Evolutionary conservation across 1,140 invertebrate genomes (phyloP).

Genomic region (Limonius californicus): DNA sequence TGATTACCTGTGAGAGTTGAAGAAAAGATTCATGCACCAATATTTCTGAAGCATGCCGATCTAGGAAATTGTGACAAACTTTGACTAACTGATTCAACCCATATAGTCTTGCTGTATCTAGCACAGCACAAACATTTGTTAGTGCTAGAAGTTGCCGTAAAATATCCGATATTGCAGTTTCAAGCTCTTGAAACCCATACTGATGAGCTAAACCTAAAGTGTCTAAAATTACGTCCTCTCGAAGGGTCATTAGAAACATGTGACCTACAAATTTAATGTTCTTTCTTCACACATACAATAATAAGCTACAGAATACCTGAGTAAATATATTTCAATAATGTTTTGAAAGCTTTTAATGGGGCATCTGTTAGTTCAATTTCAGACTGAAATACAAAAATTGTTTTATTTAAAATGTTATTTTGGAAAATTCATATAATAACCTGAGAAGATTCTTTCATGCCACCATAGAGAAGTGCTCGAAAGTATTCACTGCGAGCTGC

Average conservation of each 20-base stretch:
- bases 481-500: conserved; percentile 95
- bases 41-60: conserved; percentile 81
- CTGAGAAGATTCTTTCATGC: conserved; percentile 82
- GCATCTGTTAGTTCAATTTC: conserved; percentile 85
- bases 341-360: conserved; percentile 84
- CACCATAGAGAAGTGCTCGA: conserved; percentile 84
- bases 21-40: conserved; percentile 81
- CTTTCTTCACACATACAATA: not conserved
- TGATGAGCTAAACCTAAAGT: conserved; percentile 88
- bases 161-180: conserved; percentile 89
- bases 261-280: conserved; percentile 53
- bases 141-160: conserved; percentile 81
- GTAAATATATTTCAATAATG: conserved; percentile 92
- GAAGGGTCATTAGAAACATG: conserved; percentile 77
- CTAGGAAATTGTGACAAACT: conserved; percentile 78
- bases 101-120: conserved; percentile 78
- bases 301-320: conserved; percentile 53
- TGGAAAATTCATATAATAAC: conserved; percentile 41
- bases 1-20: conserved; percentile 71
- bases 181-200: conserved; percentile 91
- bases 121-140: conserved; percentile 88
- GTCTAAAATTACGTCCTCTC: conserved; percentile 83
- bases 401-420: not conserved
- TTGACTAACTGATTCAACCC: conserved; percentile 58
- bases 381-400: conserved; percentile 46